These are phyloP conservation scores for Pangasius larnaudii DNA, from an alignment of 2,797 vertebrate species.

Conservation along the genomic window DNA sequence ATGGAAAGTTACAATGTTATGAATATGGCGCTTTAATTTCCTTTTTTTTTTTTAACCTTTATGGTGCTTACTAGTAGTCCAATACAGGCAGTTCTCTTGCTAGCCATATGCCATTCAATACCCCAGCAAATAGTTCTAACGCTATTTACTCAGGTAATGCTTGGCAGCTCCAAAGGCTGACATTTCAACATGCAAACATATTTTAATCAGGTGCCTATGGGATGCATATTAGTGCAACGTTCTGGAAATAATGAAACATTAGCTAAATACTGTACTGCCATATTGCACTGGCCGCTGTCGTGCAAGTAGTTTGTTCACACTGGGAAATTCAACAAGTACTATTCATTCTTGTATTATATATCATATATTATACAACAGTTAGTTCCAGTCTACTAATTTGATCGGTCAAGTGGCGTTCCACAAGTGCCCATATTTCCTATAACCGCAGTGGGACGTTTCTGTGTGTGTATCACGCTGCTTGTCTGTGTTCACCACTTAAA, in stretches of 20 bases:
- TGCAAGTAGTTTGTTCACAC: background rate
- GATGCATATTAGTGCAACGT: background rate
- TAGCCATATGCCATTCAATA: background rate
- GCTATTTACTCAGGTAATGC: background rate
- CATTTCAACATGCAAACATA: constrained; percentile 17
- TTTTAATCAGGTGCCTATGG: constrained; percentile 8
- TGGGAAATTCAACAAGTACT: background rate
- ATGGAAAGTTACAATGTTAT: constrained; percentile 15
- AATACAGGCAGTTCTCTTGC: background rate
- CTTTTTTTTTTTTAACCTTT: background rate
- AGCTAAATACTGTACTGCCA: background rate
- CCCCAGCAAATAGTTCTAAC: background rate
- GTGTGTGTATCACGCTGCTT: background rate
- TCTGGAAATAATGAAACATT: background rate
- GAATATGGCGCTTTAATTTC: background rate
- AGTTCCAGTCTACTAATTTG: background rate
- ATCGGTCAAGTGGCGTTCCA: background rate
- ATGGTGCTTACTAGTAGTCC: background rate
- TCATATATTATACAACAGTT: background rate
- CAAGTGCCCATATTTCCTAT: background rate
- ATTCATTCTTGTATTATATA: background rate
- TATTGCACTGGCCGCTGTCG: background rate
- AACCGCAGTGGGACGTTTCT: background rate
- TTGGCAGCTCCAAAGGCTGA: background rate
- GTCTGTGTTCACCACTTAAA: background rate